Evolutionary conservation across 2,113 vertebrate species (phyloP), one percentile per base, ranked within the genome.

Genomic region (Apaloderma vittatum): DNA sequence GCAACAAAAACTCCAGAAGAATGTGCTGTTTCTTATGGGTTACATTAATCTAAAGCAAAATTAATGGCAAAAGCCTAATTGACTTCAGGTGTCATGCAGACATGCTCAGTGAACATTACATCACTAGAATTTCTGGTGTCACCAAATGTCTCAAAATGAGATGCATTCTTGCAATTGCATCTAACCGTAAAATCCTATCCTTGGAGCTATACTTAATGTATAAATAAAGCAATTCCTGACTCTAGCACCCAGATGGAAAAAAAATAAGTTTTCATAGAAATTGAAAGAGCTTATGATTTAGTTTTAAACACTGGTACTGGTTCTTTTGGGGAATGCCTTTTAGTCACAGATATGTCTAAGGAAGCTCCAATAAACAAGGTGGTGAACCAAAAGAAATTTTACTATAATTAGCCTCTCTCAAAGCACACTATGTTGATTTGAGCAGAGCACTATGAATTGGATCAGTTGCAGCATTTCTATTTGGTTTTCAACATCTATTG

Each of bases 291-390:
- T n/a, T 12, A 59, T 45, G 37, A 61, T 14, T 2, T n/a, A 12
- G 1, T 18, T 19, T 76, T 54, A 61, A 90, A 30, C 9, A 65
- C 7, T 23, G 16, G 13, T 12, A 12, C 0, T 0, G 3, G 15
- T 32, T 49, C 15, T 63, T 76, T 27, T 26, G 32, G 21, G 11
- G 3, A 48, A 15, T 29, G 9, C 4, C 20, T 18, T 1, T 2
- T 2, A n/a, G 40, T 36, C 40, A 37, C 22, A 27, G 15, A 43
- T 2, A 19, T 1, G 1, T 3, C 15, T 0, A 0, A 24, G 29
- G 43, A 2, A 26, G 11, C 27, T 55, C 8, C 6, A 3, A 27
- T 29, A 46, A 37, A 27, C 8, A 21, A 27, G 8, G 21, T 26
- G 52, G 9, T 7, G 61, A 78, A 40, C 3, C 14, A 72, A 29